Conservation (phyloP, 2,113 vertebrate species). For the Callaeas wilsoni region DNA sequence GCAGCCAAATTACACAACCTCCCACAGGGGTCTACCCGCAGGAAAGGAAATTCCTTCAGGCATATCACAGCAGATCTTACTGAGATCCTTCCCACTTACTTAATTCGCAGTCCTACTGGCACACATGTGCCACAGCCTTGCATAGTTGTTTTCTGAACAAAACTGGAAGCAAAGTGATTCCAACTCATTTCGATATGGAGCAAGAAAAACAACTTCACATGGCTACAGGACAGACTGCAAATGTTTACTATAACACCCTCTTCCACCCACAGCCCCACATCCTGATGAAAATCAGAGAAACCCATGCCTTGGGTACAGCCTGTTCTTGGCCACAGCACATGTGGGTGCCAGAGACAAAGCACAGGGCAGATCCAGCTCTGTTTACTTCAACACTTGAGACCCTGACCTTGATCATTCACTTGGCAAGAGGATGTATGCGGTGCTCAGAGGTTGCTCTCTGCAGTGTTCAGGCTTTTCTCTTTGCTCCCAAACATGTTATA, state of each 20-base stretch:
- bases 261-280: neutral
- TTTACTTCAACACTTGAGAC: neutral
- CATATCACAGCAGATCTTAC: neutral
- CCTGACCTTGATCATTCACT: neutral
- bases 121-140: neutral
- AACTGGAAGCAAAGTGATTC: neutral
- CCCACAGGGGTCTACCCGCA: neutral
- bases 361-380: neutral
- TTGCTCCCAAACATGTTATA: neutral
- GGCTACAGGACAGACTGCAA: neutral
- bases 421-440: neutral
- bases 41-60: neutral
- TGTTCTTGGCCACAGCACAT: neutral
- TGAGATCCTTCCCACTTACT: neutral
- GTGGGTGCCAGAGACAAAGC: neutral
- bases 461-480: neutral
- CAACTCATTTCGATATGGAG: neutral
- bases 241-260: neutral
- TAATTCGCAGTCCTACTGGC: neutral
- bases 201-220: neutral
- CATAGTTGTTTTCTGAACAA: neutral
- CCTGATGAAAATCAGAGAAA: neutral
- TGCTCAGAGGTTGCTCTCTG: neutral
- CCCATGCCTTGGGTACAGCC: neutral
- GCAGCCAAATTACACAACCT: neutral